These are phyloP conservation scores for Nanorana parkeri DNA, from an alignment of 2,113 vertebrate species.

Conservation along the genomic window DNA sequence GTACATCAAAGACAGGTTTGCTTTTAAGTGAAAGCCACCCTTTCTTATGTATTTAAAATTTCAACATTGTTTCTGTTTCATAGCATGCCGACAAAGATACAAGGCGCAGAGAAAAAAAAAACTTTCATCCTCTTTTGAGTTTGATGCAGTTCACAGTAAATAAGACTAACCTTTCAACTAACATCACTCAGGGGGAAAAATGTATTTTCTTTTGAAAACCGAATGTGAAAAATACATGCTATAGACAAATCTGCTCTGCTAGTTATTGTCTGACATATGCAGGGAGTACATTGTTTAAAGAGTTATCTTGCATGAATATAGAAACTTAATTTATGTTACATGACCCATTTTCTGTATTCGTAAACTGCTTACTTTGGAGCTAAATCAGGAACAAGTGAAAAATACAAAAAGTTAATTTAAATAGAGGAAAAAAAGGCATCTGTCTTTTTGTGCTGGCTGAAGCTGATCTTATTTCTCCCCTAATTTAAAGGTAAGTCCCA, in stretches of 20 bases:
- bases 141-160: neutral
- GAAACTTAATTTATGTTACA: too few relatives aligned
- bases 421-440: too few relatives aligned
- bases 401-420: too few relatives aligned
- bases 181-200: conserved; percentile 25
- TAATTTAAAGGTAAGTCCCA: too few relatives aligned
- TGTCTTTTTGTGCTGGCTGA: too few relatives aligned
- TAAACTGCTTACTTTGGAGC: too few relatives aligned
- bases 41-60: conserved; percentile 8
- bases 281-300: too few relatives aligned
- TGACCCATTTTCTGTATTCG: too few relatives aligned
- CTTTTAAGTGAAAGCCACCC: neutral
- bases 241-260: neutral
- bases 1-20: neutral
- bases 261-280: neutral
- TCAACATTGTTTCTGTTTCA: neutral
- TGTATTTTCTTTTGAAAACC: conserved; percentile 11
- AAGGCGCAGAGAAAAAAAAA: neutral
- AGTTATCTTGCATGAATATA: too few relatives aligned
- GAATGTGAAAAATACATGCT: conserved; percentile 1
- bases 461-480: too few relatives aligned
- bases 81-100: neutral
- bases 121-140: conserved; percentile 20
- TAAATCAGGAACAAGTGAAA: too few relatives aligned
- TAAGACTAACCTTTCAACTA: conserved; percentile 8